Evolutionary conservation across 2,888 invertebrate species (phyloP).

Genomic region (Subacronicta megacephala): DNA sequence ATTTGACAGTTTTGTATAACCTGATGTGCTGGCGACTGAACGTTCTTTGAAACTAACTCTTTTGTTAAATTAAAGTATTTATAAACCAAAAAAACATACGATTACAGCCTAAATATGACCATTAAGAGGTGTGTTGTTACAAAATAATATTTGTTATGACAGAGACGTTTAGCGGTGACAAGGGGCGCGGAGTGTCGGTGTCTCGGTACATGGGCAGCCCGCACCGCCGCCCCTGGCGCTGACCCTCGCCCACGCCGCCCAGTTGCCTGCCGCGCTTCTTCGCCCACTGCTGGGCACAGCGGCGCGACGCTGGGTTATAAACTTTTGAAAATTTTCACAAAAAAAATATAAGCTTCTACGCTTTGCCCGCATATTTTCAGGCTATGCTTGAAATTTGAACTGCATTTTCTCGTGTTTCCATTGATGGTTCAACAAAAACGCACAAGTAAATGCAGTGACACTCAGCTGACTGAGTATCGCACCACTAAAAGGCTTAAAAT

Average conservation of each 20-base stretch:
- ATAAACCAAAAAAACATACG: no score
- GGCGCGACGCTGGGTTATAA: constrained; percentile 41
- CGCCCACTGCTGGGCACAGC: constrained; percentile 66
- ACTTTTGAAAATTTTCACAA: constrained; percentile 6
- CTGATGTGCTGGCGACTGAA: no score
- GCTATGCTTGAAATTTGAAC: background rate
- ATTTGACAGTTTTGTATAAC: no score
- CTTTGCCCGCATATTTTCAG: background rate
- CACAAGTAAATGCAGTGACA: no score
- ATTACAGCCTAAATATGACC: no score
- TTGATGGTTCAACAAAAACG: no score
- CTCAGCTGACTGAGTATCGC: no score
- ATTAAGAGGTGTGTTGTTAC: no score
- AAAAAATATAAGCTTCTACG: constrained; percentile 5
- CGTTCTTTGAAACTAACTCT: no score
- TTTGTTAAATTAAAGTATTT: no score
- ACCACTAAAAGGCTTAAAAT: background rate
- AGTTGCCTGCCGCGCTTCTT: constrained; percentile 66
- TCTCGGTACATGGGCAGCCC: constrained; percentile 72
- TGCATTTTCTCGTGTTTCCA: background rate
- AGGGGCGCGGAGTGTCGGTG: constrained; percentile 48
- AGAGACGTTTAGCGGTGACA: constrained; percentile 80
- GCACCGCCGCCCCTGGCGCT: constrained; percentile 84
- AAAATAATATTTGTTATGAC: constrained; percentile 38
- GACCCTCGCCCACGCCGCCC: constrained; percentile 64